Base-by-base conservation (phyloP, 2,113 vertebrate genomes). In the Peromyscus californicus region DNA sequence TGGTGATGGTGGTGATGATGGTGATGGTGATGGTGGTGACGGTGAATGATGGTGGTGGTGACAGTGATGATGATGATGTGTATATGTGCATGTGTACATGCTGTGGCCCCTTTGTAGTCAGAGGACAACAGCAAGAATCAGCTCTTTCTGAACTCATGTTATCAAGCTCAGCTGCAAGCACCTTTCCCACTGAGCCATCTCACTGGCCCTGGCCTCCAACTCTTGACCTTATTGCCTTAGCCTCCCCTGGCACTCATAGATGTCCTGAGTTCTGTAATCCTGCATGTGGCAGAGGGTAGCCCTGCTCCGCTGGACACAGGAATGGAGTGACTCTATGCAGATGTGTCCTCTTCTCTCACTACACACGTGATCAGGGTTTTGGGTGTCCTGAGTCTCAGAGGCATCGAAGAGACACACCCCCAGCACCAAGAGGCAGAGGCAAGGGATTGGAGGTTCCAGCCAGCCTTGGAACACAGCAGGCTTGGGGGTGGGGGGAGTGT, bases 281-380 rank as follows among this genome's bases (percentile, higher is more conserved):
- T 10, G 7, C 21, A 6, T 13, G 29, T 48, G 33, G 0, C 1
- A 24, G 8, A 48, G n/a, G 57, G 48, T 26, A 29, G 21, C 45
- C 29, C 2, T 21, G 0, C 11, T 26, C 6, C 8, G 4, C 16
- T 0, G 31, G 33, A 33, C 24, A 0, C 21, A 31, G 61, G n/a
- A 2, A 3, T 33, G 42, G 51, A 29, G 83, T 7, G 26, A 1
- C 36, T 29, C 54, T 31, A 31, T 75, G 0, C 0, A 39, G 67
- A n/a, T 24, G 12, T 45, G n/a, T 42, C 10, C n/a, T 33, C 13
- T 7, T 63, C 39, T 78, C 74, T 39, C 29, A 10, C 39, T 11
- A 7, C 3, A 74, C 13, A 5, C 15, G 4, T 17, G 48, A 59
- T 13, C n/a, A 59, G 87, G 22, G 51, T 29, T 57, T 89, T 13